These are phyloP conservation scores for Coregonus sp. DNA, from an alignment of 2,797 vertebrate genomes.

Conservation along the genomic window DNA sequence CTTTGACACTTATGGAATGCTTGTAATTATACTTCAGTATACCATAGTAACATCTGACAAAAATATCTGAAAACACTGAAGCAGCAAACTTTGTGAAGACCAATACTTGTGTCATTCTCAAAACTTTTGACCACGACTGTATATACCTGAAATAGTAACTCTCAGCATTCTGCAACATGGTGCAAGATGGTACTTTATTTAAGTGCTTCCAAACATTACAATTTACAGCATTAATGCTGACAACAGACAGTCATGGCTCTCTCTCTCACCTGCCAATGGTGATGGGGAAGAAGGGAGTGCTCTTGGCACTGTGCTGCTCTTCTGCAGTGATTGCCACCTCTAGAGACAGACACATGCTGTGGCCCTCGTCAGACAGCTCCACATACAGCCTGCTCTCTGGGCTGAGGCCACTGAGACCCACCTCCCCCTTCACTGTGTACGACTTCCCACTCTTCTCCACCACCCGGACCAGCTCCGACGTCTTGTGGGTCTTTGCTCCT, in stretches of 20 bases:
- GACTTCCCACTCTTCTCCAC: conserved; percentile 91
- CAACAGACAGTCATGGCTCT: background rate
- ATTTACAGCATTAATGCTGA: background rate
- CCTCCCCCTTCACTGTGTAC: conserved; percentile 87
- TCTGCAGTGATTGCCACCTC: conserved; percentile 86
- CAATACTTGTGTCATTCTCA: too few species aligned
- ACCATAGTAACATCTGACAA: too few species aligned
- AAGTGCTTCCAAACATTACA: too few species aligned
- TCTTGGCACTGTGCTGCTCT: conserved; percentile 81
- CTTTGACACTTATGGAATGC: too few species aligned
- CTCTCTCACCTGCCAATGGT: conserved; percentile 88
- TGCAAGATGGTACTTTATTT: too few species aligned
- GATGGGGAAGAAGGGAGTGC: conserved; percentile 89
- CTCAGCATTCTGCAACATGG: too few species aligned
- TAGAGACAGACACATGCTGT: conserved; percentile 87
- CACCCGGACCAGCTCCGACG: conserved; percentile 83
- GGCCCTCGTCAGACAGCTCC: conserved; percentile 88
- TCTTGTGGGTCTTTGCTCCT: conserved; percentile 95
- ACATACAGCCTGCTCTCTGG: conserved; percentile 84
- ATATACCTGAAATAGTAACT: too few species aligned
- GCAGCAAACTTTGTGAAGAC: too few species aligned
- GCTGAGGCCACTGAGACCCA: conserved; percentile 78
- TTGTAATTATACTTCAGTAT: too few species aligned
- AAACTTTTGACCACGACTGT: too few species aligned
- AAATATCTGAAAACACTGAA: too few species aligned